Percentiles rank a stretch among this genome's conserved stretches.
phyloP scores from a whole-genome alignment of 1,140 invertebrate species.

The Globodera rostochiensis region DNA sequence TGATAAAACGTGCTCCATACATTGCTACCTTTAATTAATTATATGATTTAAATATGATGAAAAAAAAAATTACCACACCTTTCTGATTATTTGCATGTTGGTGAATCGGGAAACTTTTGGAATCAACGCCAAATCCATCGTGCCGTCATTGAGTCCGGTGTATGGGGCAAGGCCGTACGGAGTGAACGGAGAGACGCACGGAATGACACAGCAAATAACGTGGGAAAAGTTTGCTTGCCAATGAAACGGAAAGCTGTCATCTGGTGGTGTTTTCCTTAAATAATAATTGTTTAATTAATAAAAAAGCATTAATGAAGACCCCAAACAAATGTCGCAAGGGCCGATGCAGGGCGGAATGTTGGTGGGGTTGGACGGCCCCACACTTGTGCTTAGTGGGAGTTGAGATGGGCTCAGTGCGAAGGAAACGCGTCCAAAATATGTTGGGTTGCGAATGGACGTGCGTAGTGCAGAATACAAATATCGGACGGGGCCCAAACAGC shows the following conservation, averaged over 20 bases:
- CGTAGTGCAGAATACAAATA: constrained; percentile 47
- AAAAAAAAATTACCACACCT: background rate
- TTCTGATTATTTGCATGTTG: constrained; percentile 60
- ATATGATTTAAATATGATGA: background rate
- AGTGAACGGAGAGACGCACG: constrained; percentile 59
- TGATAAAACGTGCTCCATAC: constrained; percentile 54
- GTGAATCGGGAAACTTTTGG: constrained; percentile 55
- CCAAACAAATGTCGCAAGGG: constrained; percentile 54
- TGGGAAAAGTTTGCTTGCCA: constrained; percentile 63
- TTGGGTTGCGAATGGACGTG: constrained; percentile 62
- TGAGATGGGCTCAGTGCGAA: constrained; percentile 54
- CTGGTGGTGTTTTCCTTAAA: constrained; percentile 31
- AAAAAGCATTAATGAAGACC: constrained; percentile 32
- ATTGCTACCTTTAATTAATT: constrained; percentile 53
- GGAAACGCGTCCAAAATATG: constrained; percentile 57
- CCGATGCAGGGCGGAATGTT: constrained; percentile 55
- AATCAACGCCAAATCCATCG: constrained; percentile 62
- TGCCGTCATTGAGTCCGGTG: constrained; percentile 59
- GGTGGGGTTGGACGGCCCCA: constrained; percentile 19
- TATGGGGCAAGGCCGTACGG: constrained; percentile 64
- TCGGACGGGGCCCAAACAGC: constrained; percentile 85
- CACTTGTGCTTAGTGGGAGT: constrained; percentile 27
- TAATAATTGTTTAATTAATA: constrained; percentile 18
- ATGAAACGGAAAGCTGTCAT: constrained; percentile 56
- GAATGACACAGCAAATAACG: constrained; percentile 61